Evolutionary conservation across 2,888 invertebrate species (phyloP).

Genomic region (Platycheirus rosarum): DNA sequence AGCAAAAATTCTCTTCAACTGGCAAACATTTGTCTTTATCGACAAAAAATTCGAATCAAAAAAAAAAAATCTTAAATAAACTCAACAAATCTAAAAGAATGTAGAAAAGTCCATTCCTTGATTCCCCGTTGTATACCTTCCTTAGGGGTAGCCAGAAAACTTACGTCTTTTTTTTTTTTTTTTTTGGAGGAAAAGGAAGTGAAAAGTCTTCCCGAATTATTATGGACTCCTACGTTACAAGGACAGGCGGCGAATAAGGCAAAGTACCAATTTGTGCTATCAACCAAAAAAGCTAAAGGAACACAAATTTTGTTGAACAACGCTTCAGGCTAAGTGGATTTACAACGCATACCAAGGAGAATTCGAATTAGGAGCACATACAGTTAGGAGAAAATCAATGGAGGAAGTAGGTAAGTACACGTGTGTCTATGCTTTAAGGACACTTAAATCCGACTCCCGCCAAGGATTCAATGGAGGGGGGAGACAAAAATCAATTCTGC

Average conservation of each 20-base stretch:
- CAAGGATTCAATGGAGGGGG: constrained; percentile 1
- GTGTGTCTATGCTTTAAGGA: constrained; percentile 62
- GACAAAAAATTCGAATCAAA: constrained; percentile 28
- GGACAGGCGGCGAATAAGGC: constrained; percentile 15
- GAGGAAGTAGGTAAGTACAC: constrained; percentile 3
- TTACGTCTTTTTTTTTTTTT: constrained; percentile 48
- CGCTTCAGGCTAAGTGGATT: constrained; percentile 59
- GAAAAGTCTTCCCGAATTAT: constrained; percentile 44
- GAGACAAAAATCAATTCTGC: constrained; percentile 57
- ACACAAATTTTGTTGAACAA: constrained; percentile 24
- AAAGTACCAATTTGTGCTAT: constrained; percentile 68
- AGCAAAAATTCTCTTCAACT: constrained; percentile 41
- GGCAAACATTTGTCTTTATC: constrained; percentile 20
- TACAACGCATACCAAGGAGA: constrained; percentile 37
- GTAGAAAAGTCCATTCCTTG: constrained; percentile 43
- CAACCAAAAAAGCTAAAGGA: constrained; percentile 65
- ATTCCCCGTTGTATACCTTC: constrained; percentile 28
- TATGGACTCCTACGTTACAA: constrained; percentile 33
- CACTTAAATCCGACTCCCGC: constrained; percentile 56
- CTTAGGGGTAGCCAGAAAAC: constrained; percentile 50
- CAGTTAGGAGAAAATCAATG: constrained; percentile 62
- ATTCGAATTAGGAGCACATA: constrained; percentile 58
- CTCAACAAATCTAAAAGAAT: constrained; percentile 36
- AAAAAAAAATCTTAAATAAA: constrained; percentile 63
- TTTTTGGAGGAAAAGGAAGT: constrained; percentile 36